A percentile compares a stretch with the other conserved stretches of the same genome.
Conservation (phyloP, 2,797 vertebrate genomes). For the Eulemur albifrons region DNA sequence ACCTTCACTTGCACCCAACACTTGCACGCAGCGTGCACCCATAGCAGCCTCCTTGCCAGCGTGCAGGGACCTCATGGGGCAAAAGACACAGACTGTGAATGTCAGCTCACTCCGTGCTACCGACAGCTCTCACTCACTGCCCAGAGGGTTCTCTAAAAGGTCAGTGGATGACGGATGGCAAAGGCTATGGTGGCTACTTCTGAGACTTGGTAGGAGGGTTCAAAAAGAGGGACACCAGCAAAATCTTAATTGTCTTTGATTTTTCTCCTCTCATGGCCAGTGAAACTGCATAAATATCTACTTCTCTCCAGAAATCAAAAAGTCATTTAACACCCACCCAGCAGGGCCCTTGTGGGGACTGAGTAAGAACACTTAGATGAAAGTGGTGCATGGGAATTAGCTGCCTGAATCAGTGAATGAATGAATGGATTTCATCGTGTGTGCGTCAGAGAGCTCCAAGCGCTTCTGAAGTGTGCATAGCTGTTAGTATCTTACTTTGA, state of each 20-base stretch:
- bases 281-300: background rate
- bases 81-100: accelerated
- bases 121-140: background rate
- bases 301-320: background rate
- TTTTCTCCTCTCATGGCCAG: background rate
- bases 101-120: background rate
- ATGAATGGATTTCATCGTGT: background rate
- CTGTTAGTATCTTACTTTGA: background rate
- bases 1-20: background rate
- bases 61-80: accelerated
- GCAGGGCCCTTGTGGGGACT: background rate
- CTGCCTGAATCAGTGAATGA: too few relatives aligned
- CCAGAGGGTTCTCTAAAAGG: background rate
- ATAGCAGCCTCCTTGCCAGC: accelerated
- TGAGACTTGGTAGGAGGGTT: background rate
- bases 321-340: background rate
- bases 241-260: background rate
- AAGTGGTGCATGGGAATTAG: background rate
- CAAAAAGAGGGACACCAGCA: background rate
- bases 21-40: accelerated
- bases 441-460: background rate
- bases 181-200: background rate
- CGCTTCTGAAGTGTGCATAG: background rate
- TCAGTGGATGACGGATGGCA: background rate
- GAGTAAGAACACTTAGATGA: accelerated